Base-by-base conservation (phyloP, 2,797 vertebrate genomes). In the Tokudaia muenninki region DNA sequence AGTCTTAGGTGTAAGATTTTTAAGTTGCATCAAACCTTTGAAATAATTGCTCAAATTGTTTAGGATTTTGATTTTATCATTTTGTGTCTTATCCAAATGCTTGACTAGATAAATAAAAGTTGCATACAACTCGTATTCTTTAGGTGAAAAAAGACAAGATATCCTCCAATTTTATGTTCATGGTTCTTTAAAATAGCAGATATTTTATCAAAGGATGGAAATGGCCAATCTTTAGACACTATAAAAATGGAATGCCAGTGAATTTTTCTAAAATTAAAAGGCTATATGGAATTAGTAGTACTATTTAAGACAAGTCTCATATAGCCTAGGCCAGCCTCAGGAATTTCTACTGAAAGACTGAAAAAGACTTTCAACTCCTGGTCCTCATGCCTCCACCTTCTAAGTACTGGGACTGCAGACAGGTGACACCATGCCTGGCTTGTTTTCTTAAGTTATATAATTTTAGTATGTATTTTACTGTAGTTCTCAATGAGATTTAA, bases 51-150 rank as follows among this genome's bases (percentile, higher is more conserved):
- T 9, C 13, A 80, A 84, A 78, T 52, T 87, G 50, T 57, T 92
- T 80, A 57, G 19, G 63, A 34, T 89, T 29, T 92, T 79, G 24
- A 6, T 96, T 95, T 96, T 88, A 75, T 92, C 4, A 84, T 90
- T 74, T 87, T 41, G 12, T 83, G 37, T 63, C 21, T 77, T 47
- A 72, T 57, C 11, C 34, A 92, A 87, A 22, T 90, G 78, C 87
- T 74, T 92, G 31, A 5, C 10, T 21, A 95, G 34, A 59, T 63
- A 94, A 41, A 79, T 79, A 10, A 81, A 22, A 57, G 61, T 67
- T 82, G 47, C 72, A 82, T 59, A 31, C 2, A 90, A 81, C 7
- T 84, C 89, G 1, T 31, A 57, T 52, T 81, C 87, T 89, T 83
- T 50, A 89, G 59, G 31, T 55, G 1, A 80, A 57, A 81, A 72